These are phyloP conservation scores for Orthonychiurus folsomi DNA, from an alignment of 2,888 invertebrate genomes.

Conservation along the genomic window DNA sequence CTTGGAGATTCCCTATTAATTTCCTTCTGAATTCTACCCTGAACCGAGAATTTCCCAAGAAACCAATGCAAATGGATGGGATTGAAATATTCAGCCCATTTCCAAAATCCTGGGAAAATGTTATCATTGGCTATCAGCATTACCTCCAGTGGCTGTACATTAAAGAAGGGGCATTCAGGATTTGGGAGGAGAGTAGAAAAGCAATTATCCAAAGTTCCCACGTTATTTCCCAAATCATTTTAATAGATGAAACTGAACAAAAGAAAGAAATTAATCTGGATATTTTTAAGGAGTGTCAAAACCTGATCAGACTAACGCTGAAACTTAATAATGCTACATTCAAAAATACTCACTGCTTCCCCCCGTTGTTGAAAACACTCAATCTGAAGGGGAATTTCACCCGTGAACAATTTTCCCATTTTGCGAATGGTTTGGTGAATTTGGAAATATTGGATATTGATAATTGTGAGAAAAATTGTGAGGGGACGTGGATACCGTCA, in stretches of 20 bases:
- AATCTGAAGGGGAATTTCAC: neutral
- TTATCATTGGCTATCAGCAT: neutral
- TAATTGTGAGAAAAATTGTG: neutral
- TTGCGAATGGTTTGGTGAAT: neutral
- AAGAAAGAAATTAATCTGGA: no score
- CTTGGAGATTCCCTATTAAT: neutral
- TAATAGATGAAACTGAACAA: neutral
- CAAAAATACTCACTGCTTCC: neutral
- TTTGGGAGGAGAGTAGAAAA: constrained; percentile 3
- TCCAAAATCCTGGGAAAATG: neutral
- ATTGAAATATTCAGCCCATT: neutral
- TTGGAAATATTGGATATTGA: constrained; percentile 2
- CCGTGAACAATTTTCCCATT: neutral
- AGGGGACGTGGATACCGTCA: neutral
- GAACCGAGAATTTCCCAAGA: neutral
- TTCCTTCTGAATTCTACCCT: neutral
- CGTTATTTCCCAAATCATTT: neutral
- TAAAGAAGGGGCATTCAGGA: neutral
- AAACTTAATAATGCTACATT: neutral
- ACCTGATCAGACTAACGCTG: neutral
- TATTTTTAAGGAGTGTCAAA: no score
- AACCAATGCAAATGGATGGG: neutral
- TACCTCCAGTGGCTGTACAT: neutral
- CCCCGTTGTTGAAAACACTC: neutral
- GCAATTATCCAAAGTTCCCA: neutral